Base-by-base conservation (phyloP, 1,140 invertebrate genomes). In the Daktulosphaira vitifoliae region DNA sequence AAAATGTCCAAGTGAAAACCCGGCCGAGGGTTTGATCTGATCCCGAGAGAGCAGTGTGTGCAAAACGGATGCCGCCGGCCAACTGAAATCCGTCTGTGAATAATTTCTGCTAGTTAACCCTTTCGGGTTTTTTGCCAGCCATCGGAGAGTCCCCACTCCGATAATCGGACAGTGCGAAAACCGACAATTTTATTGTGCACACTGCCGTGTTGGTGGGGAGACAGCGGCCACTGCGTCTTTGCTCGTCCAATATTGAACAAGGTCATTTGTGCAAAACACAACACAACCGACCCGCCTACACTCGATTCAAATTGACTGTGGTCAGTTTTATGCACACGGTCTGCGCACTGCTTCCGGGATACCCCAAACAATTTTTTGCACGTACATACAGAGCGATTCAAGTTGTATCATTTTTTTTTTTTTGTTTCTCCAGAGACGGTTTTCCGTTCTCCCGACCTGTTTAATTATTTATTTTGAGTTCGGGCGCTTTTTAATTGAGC, bases 91-190 rank as follows among this genome's bases (percentile, higher is more conserved):
- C n/a, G 56, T 46, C 15, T 15, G 56, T 62, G 56, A 62, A 62
- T 62, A 62, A 62, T 62, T 62, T 62, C 56, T 33, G 56, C 56
- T 15, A 48, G 56, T 62, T 62, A 62, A 62, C 56, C 56, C 56
- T 62, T 62, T 62, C 9, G n/a, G 25, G 16, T 59, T 59, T 54
- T 59, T 44, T 18, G 56, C 42, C 42, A 59, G 54, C 39, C 54
- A 26, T 16, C 25, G 22, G 13, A 3, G 37, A 6, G 29, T 33
- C 16, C 54, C 54, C 54, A 59, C 54, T 44, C 23, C 38, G 38
- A 6, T n/a, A n/a, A n/a, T 33, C 29, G 29, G 54, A 23, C 16
- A 29, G 54, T 59, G 54, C 54, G n/a, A 59, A 59, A 59, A 59
- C 39, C 13, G 29, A 33, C 23, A 26, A 44, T n/a, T n/a, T n/a